These are phyloP conservation scores for Melanchra persicariae DNA, from an alignment of 2,888 invertebrate species.

Conservation along the genomic window DNA sequence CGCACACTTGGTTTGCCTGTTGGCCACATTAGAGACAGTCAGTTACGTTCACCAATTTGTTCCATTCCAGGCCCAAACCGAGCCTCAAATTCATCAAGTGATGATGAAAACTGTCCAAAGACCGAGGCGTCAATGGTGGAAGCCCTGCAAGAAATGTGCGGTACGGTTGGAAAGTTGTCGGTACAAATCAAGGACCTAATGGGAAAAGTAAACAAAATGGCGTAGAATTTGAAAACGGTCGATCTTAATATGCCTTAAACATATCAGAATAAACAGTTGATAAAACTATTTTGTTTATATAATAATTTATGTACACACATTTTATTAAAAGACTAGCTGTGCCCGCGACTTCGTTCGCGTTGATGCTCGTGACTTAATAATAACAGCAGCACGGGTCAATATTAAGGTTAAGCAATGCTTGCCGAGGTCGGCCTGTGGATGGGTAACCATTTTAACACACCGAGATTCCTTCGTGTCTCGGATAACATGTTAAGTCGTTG, in stretches of 20 bases:
- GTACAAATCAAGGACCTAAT: slow-evolving; percentile 38
- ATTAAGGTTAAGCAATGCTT: too few species aligned
- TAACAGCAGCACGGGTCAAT: too few species aligned
- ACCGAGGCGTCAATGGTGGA: slow-evolving; percentile 1
- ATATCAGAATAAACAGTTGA: slow-evolving; percentile 16
- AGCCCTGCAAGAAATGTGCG: slow-evolving; percentile 51
- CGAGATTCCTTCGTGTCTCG: too few species aligned
- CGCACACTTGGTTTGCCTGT: too few species aligned
- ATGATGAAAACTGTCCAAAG: neutral
- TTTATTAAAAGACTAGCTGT: too few species aligned
- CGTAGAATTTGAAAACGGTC: slow-evolving; percentile 1
- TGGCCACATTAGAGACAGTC: too few species aligned
- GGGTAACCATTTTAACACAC: too few species aligned
- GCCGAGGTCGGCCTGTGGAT: too few species aligned
- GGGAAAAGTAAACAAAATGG: slow-evolving; percentile 32
- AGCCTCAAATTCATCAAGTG: neutral
- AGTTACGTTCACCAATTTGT: neutral
- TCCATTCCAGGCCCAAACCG: neutral
- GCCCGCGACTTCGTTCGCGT: too few species aligned
- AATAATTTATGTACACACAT: too few species aligned
- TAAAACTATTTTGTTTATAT: neutral
- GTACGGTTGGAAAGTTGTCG: slow-evolving; percentile 43
- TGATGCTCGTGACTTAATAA: too few species aligned
- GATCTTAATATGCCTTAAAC: neutral
- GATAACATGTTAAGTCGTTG: too few species aligned